Base-by-base conservation (phyloP, 1,140 invertebrate species). In the Brachionus rotundiformis region DNA sequence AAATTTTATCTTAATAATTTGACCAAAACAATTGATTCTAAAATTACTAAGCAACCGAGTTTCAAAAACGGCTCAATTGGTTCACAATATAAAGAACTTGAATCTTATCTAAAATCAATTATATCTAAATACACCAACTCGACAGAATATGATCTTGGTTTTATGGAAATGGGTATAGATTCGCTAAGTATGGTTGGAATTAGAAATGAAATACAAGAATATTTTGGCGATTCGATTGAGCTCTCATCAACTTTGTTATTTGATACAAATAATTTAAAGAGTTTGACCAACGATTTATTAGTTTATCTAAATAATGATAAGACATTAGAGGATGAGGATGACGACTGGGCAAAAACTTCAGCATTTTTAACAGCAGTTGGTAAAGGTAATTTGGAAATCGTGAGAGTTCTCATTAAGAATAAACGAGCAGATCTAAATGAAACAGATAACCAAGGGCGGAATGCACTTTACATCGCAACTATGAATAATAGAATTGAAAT, bases 241-340 rank as follows among this genome's bases (percentile, higher is more conserved):
- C 7, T 54, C 5, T 54, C 49, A 25, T 54, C 49, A 1, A 54
- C 49, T 19, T 54, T 54, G 16, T 54, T 54, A n/a, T 54, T 54
- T 25, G 49, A 54, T 54, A 13, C 49, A 54, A 54, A 54, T 16
- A 54, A 54, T 54, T 54, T 54, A 54, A 54, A 54, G n/a, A 54
- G 23, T 25, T 54, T 54, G n/a, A 54, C 49, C 2, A 54, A 54
- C 23, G 49, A 54, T 54, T 54, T 54, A 54, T 54, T 54, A 25
- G 16, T 8, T 54, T 1, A 19, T 7, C 6, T 54, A n/a, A 25
- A 54, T n/a, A 39, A 39, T 39, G 36, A 39, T 39, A 6, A 39
- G 6, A 11, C 1, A 10, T 39, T 39, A 39, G n/a, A 54, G 6
- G n/a, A 54, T 19, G 49, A 54, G 6, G 49, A 54, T 25, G 49